phyloP scores from a whole-genome alignment of 2,888 invertebrate genomes.

The Monochamus alternatus region DNA sequence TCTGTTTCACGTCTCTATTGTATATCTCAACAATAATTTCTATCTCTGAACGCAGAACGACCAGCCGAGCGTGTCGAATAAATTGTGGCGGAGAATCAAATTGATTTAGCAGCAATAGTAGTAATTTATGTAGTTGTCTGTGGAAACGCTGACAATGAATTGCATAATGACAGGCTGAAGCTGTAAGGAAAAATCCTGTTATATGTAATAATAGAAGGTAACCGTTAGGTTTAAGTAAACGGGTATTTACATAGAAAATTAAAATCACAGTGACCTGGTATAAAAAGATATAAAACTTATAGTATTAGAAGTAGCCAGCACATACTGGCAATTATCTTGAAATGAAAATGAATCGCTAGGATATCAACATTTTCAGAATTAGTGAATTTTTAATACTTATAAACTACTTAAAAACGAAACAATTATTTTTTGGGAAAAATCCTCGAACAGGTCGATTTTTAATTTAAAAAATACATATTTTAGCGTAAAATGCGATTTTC shows the following conservation, averaged over 20 bases:
- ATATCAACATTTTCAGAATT: no score
- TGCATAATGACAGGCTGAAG: background rate
- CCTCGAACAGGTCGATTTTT: no score
- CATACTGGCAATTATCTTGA: no score
- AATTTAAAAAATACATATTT: no score
- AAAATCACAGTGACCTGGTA: background rate
- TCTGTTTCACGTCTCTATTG: background rate
- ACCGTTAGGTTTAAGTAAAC: background rate
- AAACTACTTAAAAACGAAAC: no score
- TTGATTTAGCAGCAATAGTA: background rate
- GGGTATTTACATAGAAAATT: background rate
- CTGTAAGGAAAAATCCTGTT: background rate
- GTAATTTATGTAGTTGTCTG: background rate
- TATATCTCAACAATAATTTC: background rate
- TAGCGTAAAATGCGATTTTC: no score
- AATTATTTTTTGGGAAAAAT: no score
- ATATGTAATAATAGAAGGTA: background rate
- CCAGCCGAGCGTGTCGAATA: background rate
- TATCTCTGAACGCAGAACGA: background rate
- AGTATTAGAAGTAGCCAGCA: no score
- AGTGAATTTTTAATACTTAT: no score
- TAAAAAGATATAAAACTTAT: no score
- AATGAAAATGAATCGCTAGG: no score
- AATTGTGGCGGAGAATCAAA: background rate
- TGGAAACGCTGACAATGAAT: slow-evolving; percentile 3